phyloP scores from a whole-genome alignment of 2,888 invertebrate species.

The Polylopha cassiicola region DNA sequence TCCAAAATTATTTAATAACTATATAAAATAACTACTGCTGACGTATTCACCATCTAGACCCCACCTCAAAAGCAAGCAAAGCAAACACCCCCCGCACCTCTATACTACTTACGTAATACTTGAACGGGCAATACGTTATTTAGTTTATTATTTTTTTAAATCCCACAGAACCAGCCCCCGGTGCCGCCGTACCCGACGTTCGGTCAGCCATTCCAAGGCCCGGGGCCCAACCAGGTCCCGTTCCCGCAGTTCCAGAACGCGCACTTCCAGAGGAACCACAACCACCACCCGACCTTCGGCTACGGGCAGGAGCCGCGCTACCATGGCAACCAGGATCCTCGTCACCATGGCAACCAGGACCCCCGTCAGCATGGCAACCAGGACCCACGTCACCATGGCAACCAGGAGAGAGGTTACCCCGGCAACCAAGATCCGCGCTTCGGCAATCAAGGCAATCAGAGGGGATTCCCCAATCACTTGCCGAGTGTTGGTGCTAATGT shows the following conservation, averaged over 20 bases:
- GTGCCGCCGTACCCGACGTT: slow-evolving; percentile 52
- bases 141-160: slow-evolving; percentile 6
- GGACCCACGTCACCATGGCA: slow-evolving; percentile 8
- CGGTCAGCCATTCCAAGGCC: slow-evolving; percentile 41
- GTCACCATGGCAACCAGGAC: background rate
- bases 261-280: slow-evolving; percentile 33
- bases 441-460: slow-evolving; percentile 19
- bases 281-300: background rate
- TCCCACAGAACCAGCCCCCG: slow-evolving; percentile 43
- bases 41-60: too few relatives aligned
- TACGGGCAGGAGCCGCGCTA: slow-evolving; percentile 1
- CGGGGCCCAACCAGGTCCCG: slow-evolving; percentile 45
- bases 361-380: too few relatives aligned
- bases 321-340: background rate
- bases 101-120: too few relatives aligned
- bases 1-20: too few relatives aligned
- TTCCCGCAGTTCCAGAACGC: slow-evolving; percentile 51
- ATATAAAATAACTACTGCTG: too few relatives aligned
- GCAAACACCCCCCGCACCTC: too few relatives aligned
- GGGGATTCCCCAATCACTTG: slow-evolving; percentile 45
- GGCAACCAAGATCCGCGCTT: slow-evolving; percentile 18
- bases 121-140: too few relatives aligned
- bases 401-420: slow-evolving; percentile 7
- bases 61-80: too few relatives aligned
- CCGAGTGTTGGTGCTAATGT: slow-evolving; percentile 38